Percentiles rank a stretch among this genome's conserved stretches.
phyloP scores from a whole-genome alignment of 2,797 vertebrate species.

The Enteromius radiatus region DNA sequence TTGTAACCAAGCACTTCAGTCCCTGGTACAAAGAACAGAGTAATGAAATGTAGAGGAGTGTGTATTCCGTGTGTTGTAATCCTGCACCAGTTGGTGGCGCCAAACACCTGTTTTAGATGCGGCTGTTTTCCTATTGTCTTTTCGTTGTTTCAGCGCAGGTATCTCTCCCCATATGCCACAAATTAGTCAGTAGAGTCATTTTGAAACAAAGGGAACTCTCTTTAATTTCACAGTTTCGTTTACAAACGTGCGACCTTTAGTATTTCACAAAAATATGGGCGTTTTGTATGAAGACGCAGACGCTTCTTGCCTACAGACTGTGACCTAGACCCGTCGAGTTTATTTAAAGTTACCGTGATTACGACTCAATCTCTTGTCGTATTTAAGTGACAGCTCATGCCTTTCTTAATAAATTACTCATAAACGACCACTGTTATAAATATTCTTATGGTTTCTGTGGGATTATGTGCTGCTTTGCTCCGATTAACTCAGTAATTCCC shows the following conservation, averaged over 20 bases:
- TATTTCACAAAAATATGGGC: neutral
- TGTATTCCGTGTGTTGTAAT: too few relatives aligned
- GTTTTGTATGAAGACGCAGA: neutral
- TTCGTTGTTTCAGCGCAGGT: neutral
- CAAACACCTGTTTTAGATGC: neutral
- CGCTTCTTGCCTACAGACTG: neutral
- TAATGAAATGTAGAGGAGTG: neutral
- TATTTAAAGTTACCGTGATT: neutral
- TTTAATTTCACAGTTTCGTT: conserved; percentile 22
- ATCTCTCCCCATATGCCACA: neutral
- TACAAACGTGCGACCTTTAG: conserved; percentile 16
- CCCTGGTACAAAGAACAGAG: neutral
- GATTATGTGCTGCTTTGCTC: neutral
- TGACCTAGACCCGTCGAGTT: neutral
- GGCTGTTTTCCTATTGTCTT: neutral
- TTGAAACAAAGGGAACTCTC: conserved; percentile 42
- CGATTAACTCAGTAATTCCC: neutral
- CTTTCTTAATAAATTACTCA: neutral
- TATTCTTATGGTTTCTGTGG: neutral
- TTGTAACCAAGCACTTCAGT: neutral
- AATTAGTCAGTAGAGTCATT: conserved; percentile 28
- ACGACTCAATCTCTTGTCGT: neutral
- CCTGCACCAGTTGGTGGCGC: neutral
- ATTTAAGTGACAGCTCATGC: neutral
- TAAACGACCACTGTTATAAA: neutral